A percentile compares a stretch with the other conserved stretches of the same genome.
Conservation (phyloP, 1,140 invertebrate genomes). For the Eumeta japonica region DNA sequence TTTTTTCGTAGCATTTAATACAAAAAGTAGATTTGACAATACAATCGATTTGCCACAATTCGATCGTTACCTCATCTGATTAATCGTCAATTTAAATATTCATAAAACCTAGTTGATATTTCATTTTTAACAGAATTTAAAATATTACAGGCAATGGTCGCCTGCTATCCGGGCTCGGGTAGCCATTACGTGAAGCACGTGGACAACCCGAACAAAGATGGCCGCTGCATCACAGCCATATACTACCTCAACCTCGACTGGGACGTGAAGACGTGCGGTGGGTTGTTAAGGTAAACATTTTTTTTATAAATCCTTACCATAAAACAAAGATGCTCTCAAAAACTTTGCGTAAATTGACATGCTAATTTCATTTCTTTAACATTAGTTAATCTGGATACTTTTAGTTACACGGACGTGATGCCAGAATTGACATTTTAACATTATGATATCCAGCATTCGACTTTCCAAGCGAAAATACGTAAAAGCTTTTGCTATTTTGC, state of each 20-base stretch:
- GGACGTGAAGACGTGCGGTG: conserved; percentile 72
- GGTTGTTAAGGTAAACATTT: conserved; percentile 56
- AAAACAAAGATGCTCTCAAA: no score
- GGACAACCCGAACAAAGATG: conserved; percentile 96
- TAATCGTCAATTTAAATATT: no score
- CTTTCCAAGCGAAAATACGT: background rate
- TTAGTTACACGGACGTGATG: background rate
- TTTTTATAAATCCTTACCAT: background rate
- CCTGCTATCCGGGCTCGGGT: conserved; percentile 91
- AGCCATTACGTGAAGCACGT: conserved; percentile 95
- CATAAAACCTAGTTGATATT: no score
- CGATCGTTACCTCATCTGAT: no score
- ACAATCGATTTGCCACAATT: no score
- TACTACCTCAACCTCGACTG: conserved; percentile 95
- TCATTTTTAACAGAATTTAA: no score
- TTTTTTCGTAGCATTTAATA: no score
- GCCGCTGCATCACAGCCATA: conserved; percentile 91
- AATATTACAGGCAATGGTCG: conserved; percentile 93
- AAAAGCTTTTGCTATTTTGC: no score
- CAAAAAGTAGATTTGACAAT: no score
- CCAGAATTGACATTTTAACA: background rate
- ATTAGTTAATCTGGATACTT: no score
- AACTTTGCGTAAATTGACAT: background rate
- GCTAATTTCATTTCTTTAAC: background rate
- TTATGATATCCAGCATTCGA: background rate